Conservation (phyloP, 2,113 vertebrate genomes). For the Lasiurus borealis region DNA sequence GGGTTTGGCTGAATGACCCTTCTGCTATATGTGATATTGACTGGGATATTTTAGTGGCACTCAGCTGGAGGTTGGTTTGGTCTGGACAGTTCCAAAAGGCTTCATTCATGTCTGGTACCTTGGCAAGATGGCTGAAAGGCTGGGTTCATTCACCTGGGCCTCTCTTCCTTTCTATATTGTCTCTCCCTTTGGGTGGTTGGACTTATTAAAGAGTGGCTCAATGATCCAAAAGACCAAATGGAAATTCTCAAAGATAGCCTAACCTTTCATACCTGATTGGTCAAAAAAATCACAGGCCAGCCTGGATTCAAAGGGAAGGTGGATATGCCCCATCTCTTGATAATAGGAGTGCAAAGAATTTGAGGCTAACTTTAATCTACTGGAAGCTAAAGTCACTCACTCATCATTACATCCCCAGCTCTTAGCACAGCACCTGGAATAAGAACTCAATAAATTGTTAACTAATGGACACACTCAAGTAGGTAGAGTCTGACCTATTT, state of each 20-base stretch:
- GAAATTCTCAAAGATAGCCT: background rate
- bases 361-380: slow-evolving; percentile 16
- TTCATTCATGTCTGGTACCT: background rate
- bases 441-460: slow-evolving; percentile 27
- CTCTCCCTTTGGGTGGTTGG: background rate
- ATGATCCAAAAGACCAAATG: background rate
- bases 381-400: background rate
- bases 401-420: background rate
- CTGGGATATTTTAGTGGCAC: background rate
- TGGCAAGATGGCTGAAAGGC: background rate
- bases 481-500: background rate
- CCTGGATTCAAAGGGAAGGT: background rate
- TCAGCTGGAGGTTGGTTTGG: background rate
- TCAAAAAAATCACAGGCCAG: background rate
- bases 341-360: slow-evolving; percentile 11
- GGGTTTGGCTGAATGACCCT: slow-evolving; percentile 4
- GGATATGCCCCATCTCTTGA: background rate
- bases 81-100: background rate
- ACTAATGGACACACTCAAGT: background rate
- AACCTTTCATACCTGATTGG: background rate
- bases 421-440: background rate
- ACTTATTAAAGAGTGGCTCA: background rate
- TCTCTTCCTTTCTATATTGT: background rate
- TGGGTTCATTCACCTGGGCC: background rate
- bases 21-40: background rate